Evolutionary conservation across 2,888 invertebrate species (phyloP), one percentile per base, ranked within the genome.

Genomic region (Eupithecia abbreviata): DNA sequence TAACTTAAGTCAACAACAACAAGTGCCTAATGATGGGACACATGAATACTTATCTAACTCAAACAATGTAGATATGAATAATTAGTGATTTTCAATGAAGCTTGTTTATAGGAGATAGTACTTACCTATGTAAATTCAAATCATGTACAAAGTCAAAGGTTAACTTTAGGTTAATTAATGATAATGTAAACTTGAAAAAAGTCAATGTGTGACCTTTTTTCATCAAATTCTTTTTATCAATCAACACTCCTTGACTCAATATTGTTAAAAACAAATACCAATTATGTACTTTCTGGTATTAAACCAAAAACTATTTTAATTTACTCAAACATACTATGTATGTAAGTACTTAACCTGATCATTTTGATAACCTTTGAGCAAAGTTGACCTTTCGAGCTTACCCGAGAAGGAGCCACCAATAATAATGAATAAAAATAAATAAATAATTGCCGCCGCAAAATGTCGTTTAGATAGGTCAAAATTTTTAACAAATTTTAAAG

Each of bases 11-110:
- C 81, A 82, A 81, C 79, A 80, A 49, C 71, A 76, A 74, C 82
- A 82, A 81, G 81, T 83, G 81, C 81, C 81, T 80, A 80, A 82
- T 79, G 43, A 82, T 79, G 43, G 18, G 77, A 82, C 80, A 47
- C 30, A 15, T 49, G 30, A 49, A 12, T 69, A 69, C n/a, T 49
- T 69, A 81, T 82, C 81, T 77, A 73, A 73, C 62, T 68, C 55
- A 73, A 73, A 73, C 73, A 47, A 69, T 18, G 18, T 45, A 30
- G 69, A 69, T 69, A 69, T 18, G 5, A 69, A 30, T 18, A 69
- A 69, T 69, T 69, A 69, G 69, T 69, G 30, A 47, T 18, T 47
- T 47, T 69, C 47, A 69, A 47, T 71, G 47, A 4, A 49, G 43
- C 43, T 18, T 43, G 4, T 68, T n/a, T 43, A 12, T 68, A 68